A percentile compares a stretch with the other conserved stretches of the same genome.
Evolutionary conservation across 2,888 invertebrate genomes (phyloP).

Genomic region (Morpho achilles): DNA sequence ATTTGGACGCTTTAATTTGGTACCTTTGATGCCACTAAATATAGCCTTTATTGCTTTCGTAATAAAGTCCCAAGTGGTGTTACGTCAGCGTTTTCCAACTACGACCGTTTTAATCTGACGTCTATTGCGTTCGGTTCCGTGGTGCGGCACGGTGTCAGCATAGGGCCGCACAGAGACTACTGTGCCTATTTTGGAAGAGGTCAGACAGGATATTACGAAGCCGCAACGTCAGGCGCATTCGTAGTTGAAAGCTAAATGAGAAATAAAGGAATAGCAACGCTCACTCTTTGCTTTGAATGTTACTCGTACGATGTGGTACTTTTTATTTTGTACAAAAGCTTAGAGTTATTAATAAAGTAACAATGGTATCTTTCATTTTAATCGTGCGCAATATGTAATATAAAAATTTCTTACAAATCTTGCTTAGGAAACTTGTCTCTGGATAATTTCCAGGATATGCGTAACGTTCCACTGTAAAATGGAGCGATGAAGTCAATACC

Average conservation of each 20-base stretch:
- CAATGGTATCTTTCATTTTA: too few relatives aligned
- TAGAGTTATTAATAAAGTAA: too few relatives aligned
- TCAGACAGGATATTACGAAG: conserved; percentile 72
- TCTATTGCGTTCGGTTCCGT: conserved; percentile 33
- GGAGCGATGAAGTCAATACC: too few relatives aligned
- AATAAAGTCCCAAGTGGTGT: conserved; percentile 62
- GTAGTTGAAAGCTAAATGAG: conserved; percentile 63
- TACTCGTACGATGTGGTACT: too few relatives aligned
- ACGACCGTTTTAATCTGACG: conserved; percentile 31
- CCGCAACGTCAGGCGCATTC: conserved; percentile 64
- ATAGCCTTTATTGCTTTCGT: conserved; percentile 69
- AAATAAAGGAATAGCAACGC: conserved; percentile 53
- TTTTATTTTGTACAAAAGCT: too few relatives aligned
- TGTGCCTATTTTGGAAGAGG: conserved; percentile 47
- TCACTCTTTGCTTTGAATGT: conserved; percentile 14
- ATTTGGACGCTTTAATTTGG: conserved; percentile 64
- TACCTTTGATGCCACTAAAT: conserved; percentile 63
- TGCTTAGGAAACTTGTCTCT: too few relatives aligned
- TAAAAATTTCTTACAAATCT: too few relatives aligned
- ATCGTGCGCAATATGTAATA: too few relatives aligned
- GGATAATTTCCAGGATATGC: too few relatives aligned
- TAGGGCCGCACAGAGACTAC: conserved; percentile 36
- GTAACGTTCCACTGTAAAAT: too few relatives aligned
- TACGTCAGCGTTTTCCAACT: conserved; percentile 27
- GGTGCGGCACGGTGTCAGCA: conserved; percentile 16